These are phyloP conservation scores for Amazona guildingii DNA, from an alignment of 2,113 vertebrate genomes.

Conservation along the genomic window DNA sequence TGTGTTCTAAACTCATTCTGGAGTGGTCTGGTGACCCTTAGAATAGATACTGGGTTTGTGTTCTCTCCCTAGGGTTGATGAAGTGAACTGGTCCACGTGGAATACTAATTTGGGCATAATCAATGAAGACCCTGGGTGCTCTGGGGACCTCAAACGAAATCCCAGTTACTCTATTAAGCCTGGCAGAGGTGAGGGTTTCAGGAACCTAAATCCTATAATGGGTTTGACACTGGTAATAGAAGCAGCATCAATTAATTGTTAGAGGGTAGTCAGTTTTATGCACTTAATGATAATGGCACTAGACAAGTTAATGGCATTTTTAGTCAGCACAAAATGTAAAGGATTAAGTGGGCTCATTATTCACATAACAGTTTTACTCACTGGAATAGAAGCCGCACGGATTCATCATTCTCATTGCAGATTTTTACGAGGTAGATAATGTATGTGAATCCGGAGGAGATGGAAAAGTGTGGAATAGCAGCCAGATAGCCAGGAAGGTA, in stretches of 20 bases:
- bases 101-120: slow-evolving; percentile 92
- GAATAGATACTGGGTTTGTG: not conserved
- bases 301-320: not conserved
- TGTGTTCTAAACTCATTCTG: not conserved
- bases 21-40: not conserved
- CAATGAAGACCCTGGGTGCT: slow-evolving; percentile 89
- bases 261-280: not conserved
- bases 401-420: not conserved
- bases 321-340: not conserved
- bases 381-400: not conserved
- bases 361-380: not conserved
- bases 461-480: not conserved
- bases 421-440: not conserved
- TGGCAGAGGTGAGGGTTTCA: slow-evolving; percentile 74
- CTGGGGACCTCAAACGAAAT: slow-evolving; percentile 73
- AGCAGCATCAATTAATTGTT: not conserved
- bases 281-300: not conserved
- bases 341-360: not conserved
- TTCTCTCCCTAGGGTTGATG: slow-evolving; percentile 84
- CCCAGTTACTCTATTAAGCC: slow-evolving; percentile 71
- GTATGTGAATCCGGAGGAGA: not conserved
- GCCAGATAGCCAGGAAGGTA: not conserved
- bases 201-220: not conserved
- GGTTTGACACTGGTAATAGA: not conserved
- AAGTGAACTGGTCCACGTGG: slow-evolving; percentile 98